Base-by-base conservation (phyloP, 1,140 invertebrate species). In the Ganaspis sp. region DNA sequence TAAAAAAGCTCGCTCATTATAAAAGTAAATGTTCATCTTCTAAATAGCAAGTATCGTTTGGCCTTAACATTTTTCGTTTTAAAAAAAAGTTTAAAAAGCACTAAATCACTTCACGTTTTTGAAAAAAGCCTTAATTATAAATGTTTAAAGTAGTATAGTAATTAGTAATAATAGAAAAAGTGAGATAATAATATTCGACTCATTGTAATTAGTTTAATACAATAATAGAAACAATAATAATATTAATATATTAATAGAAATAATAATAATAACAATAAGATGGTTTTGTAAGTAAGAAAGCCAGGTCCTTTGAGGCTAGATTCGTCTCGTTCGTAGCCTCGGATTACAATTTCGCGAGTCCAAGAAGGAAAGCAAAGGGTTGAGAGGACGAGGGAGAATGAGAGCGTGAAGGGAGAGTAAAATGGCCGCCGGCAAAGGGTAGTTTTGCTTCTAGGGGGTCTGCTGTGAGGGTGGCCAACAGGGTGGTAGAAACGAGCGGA, bases 271-370 rank as follows among this genome's bases (percentile, higher is more conserved):
- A 49, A 70, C 29, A 69, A 45, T 42, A 74, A 45, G 38, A 49
- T 83, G 84, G 72, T 17, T 73, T 72, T 42, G 26, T 37, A 64
- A 83, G 84, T 80, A 86, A 85, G 83, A 84, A 83, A 84, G 82
- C 58, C 26, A 72, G 82, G 80, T 86, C 81, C 87, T 89, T 89
- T 85, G 84, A 87, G 84, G 85, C 82, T 78, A 85, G 87, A 88
- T 87, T 70, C 42, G 70, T 40, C 86, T 85, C 85, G 84, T 82
- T 88, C 78, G 83, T 34, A 79, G 88, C 84, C 85, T 90, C 84
- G 84, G 85, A 91, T 90, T 90, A 90, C 87, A 88, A 88, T 90
- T 90, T 89, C 84, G 87, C 86, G 80, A 85, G 87, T 90, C 86
- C 89, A 73, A 84, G 84, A 86, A 75, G 80, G 77, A 85, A 85